Base-by-base conservation (phyloP, 2,888 invertebrate species). In the Sceliomorpha sp. region DNA sequence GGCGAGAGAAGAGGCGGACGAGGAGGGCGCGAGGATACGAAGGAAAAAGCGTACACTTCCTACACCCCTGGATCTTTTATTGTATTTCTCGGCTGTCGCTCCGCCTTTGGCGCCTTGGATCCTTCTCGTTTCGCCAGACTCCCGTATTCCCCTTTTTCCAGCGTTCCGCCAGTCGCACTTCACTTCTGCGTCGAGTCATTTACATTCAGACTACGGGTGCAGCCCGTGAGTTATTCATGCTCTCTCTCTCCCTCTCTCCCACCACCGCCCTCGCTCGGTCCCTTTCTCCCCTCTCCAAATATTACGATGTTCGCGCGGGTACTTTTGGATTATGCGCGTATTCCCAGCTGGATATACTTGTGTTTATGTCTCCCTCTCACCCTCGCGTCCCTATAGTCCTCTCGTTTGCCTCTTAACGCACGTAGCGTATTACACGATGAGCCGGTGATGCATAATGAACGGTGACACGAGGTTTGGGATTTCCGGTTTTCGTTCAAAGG, bases 91-190 rank as follows among this genome's bases (percentile, higher is more conserved):
- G 53, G 70, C 53, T 68, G 70, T 73, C 63, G 75, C 76, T 74
- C 81, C 76, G 84, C 84, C 81, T 81, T 80, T 78, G 84, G 85
- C 83, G 84, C 83, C 83, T 68, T 71, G 74, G 68, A 79, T 78
- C 80, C 72, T 72, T 73, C 74, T 70, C n/a, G n/a, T n/a, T 62
- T 73, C 76, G 74, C 20, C 70, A 73, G 72, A 72, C 71, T 56
- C 45, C 40, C 20, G 27, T 47, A 17, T 44, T 56, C 17, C 53
- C 40, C 42, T 26, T 17, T 40, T 45, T 24, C 13, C 42, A n/a
- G 31, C 42, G 34, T 17, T 56, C 50, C 55, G 31, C 17, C 53
- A 15, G 32, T 26, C 48, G 48, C 53, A 37, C 62, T 59, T 59
- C 50, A 40, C 67, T 51, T 53, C 55, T 50, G 45, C 62, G 50